Percentiles rank a stretch among this genome's conserved stretches.
phyloP scores from a whole-genome alignment of 2,888 invertebrate genomes.

The Siphlonurus alternatus region DNA sequence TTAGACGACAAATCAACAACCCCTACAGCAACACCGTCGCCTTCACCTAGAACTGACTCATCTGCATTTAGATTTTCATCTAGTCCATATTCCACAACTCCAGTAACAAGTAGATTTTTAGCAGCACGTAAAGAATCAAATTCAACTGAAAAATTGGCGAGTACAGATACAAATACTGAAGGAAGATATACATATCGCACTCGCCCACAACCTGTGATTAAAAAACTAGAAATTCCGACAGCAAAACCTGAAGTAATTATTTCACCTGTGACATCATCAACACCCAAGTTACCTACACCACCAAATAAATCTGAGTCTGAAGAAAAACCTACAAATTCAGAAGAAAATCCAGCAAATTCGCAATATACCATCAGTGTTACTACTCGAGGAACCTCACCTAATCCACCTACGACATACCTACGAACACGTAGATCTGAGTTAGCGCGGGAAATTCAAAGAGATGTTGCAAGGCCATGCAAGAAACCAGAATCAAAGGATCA shows the following conservation, averaged over 20 bases:
- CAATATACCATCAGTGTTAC: slow-evolving; percentile 35
- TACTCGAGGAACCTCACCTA: slow-evolving; percentile 63
- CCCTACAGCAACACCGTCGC: background rate
- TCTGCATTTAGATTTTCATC: background rate
- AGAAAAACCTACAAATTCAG: background rate
- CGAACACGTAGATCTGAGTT: slow-evolving; percentile 52
- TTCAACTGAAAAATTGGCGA: background rate
- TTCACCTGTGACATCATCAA: background rate
- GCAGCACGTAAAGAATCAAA: background rate
- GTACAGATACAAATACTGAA: background rate
- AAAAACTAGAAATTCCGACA: background rate
- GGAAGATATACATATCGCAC: background rate
- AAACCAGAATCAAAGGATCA: slow-evolving; percentile 44
- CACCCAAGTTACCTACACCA: background rate
- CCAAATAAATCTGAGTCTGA: background rate
- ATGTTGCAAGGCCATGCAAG: slow-evolving; percentile 39
- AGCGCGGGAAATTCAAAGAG: slow-evolving; percentile 53
- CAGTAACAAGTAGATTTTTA: background rate
- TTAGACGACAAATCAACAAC: background rate
- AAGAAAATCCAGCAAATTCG: background rate
- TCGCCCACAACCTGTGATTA: background rate
- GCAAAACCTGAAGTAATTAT: background rate
- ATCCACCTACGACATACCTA: slow-evolving; percentile 47
- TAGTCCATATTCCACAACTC: background rate
- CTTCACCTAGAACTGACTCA: background rate